phyloP scores from a whole-genome alignment of 2,113 vertebrate genomes.

The Dasyprocta punctata region DNA sequence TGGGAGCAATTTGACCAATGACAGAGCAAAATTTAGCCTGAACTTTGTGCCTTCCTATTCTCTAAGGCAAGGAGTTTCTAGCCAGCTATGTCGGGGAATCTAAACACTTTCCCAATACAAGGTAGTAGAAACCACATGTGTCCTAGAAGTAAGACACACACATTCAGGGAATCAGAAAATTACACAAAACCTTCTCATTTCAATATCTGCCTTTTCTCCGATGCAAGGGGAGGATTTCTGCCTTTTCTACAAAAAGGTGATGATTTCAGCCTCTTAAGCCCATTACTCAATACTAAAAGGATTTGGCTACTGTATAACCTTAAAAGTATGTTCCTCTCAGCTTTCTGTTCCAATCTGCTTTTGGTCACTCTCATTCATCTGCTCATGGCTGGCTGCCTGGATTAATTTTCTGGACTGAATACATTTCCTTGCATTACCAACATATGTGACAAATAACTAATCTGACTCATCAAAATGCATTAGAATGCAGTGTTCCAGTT shows the following conservation, averaged over 20 bases:
- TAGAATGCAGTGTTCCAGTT: conserved; percentile 84
- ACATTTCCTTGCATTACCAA: conserved; percentile 85
- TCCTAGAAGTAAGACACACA: conserved; percentile 44
- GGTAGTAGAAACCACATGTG: conserved; percentile 39
- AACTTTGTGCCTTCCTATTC: conserved; percentile 63
- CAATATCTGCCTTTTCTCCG: not conserved
- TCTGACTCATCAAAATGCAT: conserved; percentile 86
- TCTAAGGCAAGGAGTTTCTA: conserved; percentile 55
- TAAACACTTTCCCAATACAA: conserved; percentile 35
- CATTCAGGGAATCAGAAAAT: conserved; percentile 67
- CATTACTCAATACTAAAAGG: conserved; percentile 69
- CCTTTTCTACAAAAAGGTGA: conserved; percentile 50
- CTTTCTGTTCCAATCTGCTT: conserved; percentile 75
- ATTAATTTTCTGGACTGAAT: conserved; percentile 86
- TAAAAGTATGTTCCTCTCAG: conserved; percentile 64
- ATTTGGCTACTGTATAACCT: conserved; percentile 73
- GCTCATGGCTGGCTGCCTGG: conserved; percentile 82
- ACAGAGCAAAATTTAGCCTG: conserved; percentile 59
- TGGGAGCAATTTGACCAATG: conserved; percentile 67
- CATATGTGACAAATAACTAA: conserved; percentile 88
- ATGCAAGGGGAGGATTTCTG: conserved; percentile 47
- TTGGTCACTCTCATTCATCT: conserved; percentile 87
- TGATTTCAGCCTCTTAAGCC: conserved; percentile 65
- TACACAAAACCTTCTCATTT: conserved; percentile 35
- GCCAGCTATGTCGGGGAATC: conserved; percentile 41